phyloP scores from a whole-genome alignment of 2,113 vertebrate genomes.

The Phaethornis superciliosus region DNA sequence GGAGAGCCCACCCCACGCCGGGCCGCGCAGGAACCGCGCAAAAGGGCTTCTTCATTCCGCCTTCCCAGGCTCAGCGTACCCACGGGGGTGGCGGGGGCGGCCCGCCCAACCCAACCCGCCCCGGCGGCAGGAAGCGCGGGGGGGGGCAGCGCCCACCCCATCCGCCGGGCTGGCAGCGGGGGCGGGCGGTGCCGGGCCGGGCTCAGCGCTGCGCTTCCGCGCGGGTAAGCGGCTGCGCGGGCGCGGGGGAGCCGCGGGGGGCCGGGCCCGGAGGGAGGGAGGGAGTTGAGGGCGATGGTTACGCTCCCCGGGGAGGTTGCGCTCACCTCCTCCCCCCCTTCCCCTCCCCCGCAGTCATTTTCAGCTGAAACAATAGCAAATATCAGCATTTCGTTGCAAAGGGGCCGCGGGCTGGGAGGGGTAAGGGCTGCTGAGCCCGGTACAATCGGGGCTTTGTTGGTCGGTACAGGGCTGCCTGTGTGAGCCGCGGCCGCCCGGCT shows the following conservation, averaged over 20 bases:
- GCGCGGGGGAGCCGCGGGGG: neutral
- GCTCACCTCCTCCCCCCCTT: neutral
- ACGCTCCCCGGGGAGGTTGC: neutral
- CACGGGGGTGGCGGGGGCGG: neutral
- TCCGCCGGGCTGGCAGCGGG: neutral
- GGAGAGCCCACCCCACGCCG: neutral
- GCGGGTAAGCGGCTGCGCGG: conserved; percentile 34
- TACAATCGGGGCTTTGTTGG: conserved; percentile 38
- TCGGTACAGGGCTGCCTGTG: neutral
- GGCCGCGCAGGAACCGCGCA: neutral
- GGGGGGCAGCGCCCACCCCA: conserved; percentile 12
- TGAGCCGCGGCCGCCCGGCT: neutral
- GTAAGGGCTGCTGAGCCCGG: neutral
- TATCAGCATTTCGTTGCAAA: neutral
- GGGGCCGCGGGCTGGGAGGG: neutral
- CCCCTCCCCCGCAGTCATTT: neutral
- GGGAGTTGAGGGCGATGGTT: neutral
- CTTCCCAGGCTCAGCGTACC: neutral
- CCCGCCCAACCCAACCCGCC: neutral
- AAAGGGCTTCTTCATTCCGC: neutral
- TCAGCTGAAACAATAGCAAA: conserved; percentile 13
- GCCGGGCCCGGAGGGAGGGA: neutral
- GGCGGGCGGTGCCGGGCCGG: neutral
- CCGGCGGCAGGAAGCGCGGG: neutral
- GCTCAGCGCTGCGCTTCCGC: neutral